Conservation (phyloP, 2,113 vertebrate species). For the Machaerirhynchus nigripectus region DNA sequence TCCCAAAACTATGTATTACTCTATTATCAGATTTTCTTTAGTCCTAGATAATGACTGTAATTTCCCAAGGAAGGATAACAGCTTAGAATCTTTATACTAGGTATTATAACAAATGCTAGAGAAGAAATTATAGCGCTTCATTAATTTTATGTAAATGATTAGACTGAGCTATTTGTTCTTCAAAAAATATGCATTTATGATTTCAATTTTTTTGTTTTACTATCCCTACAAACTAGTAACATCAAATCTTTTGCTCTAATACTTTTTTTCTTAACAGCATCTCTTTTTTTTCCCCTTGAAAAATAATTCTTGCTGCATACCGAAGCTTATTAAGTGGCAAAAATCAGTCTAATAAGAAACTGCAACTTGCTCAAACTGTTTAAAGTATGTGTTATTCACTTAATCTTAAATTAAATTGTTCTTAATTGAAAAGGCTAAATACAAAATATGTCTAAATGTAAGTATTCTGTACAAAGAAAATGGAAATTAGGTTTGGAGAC, state of each 20-base stretch:
- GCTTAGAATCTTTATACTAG: not conserved
- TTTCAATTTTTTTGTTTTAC: not conserved
- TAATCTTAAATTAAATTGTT: not conserved
- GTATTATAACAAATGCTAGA: not conserved
- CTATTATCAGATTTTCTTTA: not conserved
- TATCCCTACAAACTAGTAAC: not conserved
- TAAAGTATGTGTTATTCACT: not conserved
- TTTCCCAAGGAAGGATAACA: not conserved
- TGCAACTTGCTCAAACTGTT: not conserved
- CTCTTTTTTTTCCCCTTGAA: not conserved
- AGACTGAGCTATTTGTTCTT: not conserved
- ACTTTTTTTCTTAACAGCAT: not conserved
- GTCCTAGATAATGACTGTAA: not conserved
- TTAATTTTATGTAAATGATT: constrained; percentile 7
- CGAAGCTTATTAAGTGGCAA: not conserved
- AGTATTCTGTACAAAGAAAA: not conserved
- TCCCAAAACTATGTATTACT: not conserved
- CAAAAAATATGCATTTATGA: not conserved
- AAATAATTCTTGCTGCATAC: not conserved
- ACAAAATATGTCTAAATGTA: not conserved
- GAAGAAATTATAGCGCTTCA: not conserved
- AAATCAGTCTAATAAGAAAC: not conserved
- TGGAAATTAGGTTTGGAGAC: not conserved
- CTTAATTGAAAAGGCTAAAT: not conserved
- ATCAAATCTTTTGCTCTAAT: not conserved